Percentiles rank a stretch among this genome's conserved stretches.
Conservation (phyloP, 2,113 vertebrate species). For the Pluvialis apricaria region DNA sequence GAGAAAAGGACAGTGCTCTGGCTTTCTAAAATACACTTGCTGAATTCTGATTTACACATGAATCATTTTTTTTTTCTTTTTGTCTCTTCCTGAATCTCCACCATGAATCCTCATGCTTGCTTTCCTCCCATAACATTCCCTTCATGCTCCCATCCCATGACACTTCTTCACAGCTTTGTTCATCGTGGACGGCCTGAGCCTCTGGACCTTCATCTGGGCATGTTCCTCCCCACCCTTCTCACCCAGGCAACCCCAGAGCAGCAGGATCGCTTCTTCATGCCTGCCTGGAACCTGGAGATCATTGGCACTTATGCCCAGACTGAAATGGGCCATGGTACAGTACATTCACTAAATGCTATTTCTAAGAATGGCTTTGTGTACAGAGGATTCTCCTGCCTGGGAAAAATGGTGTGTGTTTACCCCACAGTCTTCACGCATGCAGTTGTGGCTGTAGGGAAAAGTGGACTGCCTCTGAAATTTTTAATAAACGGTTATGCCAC, state of each 20-base stretch:
- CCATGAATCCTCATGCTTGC: slow-evolving; percentile 33
- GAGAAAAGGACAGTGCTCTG: slow-evolving; percentile 63
- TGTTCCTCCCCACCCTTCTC: slow-evolving; percentile 98
- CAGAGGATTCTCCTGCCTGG: neutral
- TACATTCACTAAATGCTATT: slow-evolving; percentile 67
- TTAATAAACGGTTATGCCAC: neutral
- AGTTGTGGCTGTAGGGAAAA: neutral
- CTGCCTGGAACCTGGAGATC: slow-evolving; percentile 97
- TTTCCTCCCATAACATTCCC: slow-evolving; percentile 41
- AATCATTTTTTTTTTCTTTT: slow-evolving; percentile 50
- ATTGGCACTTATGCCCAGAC: slow-evolving; percentile 99
- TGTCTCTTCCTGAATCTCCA: slow-evolving; percentile 53
- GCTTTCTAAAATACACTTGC: slow-evolving; percentile 3
- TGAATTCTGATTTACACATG: slow-evolving; percentile 47
- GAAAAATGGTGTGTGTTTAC: neutral
- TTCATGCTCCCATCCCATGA: slow-evolving; percentile 32
- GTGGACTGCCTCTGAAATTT: neutral
- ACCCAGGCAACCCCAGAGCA: slow-evolving; percentile 95
- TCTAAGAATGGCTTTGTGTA: slow-evolving; percentile 31
- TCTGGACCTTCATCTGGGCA: slow-evolving; percentile 96
- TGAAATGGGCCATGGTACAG: slow-evolving; percentile 98
- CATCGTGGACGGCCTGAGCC: slow-evolving; percentile 87
- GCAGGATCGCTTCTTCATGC: slow-evolving; percentile 96
- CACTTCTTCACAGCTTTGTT: slow-evolving; percentile 80
- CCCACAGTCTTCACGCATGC: fast-evolving